Base-by-base conservation (phyloP, 2,797 vertebrate genomes). In the Lycodopsis pacificus region DNA sequence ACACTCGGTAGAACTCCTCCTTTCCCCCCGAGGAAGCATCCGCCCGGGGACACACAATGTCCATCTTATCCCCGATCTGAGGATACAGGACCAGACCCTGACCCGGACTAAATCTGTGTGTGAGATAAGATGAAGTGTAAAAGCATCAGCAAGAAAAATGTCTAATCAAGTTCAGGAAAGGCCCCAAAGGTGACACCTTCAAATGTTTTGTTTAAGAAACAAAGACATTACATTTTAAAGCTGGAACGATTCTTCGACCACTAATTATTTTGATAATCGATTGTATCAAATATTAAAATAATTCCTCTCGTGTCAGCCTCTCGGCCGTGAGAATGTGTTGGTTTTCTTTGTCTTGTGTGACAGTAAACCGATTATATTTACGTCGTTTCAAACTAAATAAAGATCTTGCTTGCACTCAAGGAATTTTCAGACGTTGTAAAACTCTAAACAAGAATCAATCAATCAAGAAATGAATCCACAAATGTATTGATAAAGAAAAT, bases 21-120 rank as follows among this genome's bases (percentile, higher is more conserved):
- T 93, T 96, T 9, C 93, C 95, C 75, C 95, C 95, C 67, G 92
- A 80, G 88, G 95, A 95, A 89, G 95, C 94, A 86, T 96, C 96
- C 82, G 95, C 94, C 78, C 97, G 96, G 80, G 98, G 98, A 93
- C 98, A 99, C 89, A 99, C 97, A 76, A 99, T 99, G 95, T 99
- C 98, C 96, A 99, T 95, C 96, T 99, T 99, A 94, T 99, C 98
- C 91, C 98, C 98, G 84, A 99, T 99, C 91, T 99, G 97, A 91
- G 98, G 98, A 86, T 97, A 98, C 86, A 99, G 95, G 91, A 98
- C 95, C 94, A 98, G 93, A 93, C 98, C 98, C 94, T 95, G 96
- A 91, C 96, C 96, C 64, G 96, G 95, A 89, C 93, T 93, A 89
- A 99, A 99, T 93, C 98, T 94, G 82, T 20, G 70, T 12, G 65